Conservation (phyloP, 1,140 invertebrate genomes). For the Drosophila pallidifrons region DNA sequence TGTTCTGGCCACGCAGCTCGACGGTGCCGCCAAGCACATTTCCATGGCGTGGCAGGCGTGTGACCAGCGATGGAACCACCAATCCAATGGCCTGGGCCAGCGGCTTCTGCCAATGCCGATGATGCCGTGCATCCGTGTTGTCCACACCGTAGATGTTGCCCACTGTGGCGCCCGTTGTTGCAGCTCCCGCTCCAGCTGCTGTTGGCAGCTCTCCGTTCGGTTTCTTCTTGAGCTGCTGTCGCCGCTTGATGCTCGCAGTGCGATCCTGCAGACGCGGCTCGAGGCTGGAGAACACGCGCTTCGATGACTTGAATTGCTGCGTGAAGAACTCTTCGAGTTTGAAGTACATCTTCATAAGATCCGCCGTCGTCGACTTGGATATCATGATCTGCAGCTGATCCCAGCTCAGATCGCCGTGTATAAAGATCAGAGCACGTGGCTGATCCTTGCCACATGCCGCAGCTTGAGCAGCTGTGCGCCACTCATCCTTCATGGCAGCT, state of each 20-base stretch:
- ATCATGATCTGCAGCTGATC: conserved; percentile 96
- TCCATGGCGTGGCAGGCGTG: conserved; percentile 89
- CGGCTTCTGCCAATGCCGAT: conserved; percentile 95
- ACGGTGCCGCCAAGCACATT: conserved; percentile 97
- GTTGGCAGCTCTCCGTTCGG: conserved; percentile 75
- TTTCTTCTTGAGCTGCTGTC: conserved; percentile 76
- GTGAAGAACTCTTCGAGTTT: conserved; percentile 99
- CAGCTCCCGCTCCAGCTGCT: conserved; percentile 11
- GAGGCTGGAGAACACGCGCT: conserved; percentile 93
- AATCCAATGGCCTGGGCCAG: conserved; percentile 88
- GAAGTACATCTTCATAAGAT: conserved; percentile 97
- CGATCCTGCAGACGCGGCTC: conserved; percentile 86
- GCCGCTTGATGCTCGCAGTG: conserved; percentile 86
- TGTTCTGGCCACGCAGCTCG: conserved; percentile 95
- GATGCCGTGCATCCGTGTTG: conserved; percentile 90
- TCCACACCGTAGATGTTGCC: conserved; percentile 31
- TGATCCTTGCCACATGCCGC: conserved; percentile 54
- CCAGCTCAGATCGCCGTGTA: conserved; percentile 97
- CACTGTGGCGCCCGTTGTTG: background rate
- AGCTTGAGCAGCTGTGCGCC: conserved; percentile 87
- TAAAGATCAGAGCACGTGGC: conserved; percentile 92
- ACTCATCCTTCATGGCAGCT: conserved; percentile 93
- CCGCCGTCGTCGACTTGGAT: conserved; percentile 97
- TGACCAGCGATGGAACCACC: conserved; percentile 90
- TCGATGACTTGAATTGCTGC: conserved; percentile 97